These are phyloP conservation scores for Neogobius melanostomus DNA, from an alignment of 2,113 vertebrate species.

Conservation along the genomic window DNA sequence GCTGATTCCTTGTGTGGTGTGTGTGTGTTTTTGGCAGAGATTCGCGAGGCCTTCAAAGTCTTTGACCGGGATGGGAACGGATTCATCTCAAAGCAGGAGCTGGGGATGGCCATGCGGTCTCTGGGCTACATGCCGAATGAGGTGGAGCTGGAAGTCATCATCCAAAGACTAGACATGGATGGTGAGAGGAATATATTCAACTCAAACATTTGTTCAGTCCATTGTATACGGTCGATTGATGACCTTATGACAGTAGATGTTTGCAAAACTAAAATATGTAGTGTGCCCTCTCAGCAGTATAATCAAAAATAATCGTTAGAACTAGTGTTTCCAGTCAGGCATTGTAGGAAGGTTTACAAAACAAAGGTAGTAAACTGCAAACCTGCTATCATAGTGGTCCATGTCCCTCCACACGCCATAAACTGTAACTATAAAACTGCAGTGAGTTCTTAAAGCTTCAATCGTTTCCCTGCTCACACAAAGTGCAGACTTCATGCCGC, in stretches of 20 bases:
- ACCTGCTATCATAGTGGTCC: no score
- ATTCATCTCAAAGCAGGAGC: slow-evolving; percentile 98
- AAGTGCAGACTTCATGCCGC: not conserved
- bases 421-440: not conserved
- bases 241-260: no score
- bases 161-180: slow-evolving; percentile 95
- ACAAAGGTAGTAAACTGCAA: no score
- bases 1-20: slow-evolving; percentile 7
- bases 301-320: no score
- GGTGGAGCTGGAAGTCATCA: slow-evolving; percentile 94
- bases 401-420: no score
- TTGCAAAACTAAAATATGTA: no score
- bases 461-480: not conserved
- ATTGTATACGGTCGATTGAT: no score
- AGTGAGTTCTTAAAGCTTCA: not conserved
- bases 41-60: slow-evolving; percentile 94
- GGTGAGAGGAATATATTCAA: slow-evolving; percentile 73
- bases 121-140: slow-evolving; percentile 97
- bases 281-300: no score
- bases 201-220: not conserved
- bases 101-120: slow-evolving; percentile 94
- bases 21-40: slow-evolving; percentile 75
- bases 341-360: no score
- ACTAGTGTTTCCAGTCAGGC: no score
- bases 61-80: slow-evolving; percentile 93